phyloP scores from a whole-genome alignment of 2,113 vertebrate genomes.

The Azemiops feae region DNA sequence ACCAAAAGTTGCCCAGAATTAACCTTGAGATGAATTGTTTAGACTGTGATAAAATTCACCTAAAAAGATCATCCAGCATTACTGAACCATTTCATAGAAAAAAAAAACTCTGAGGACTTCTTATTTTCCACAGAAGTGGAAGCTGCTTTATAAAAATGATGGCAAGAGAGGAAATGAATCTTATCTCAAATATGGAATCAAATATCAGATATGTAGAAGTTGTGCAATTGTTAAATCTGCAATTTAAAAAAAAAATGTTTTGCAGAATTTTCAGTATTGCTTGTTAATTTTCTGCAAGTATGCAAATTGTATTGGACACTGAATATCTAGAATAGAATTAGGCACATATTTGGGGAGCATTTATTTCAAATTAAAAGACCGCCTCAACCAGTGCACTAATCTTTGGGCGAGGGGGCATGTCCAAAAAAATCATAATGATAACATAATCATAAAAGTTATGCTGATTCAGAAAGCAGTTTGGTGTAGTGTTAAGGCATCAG shows the following conservation, averaged over 20 bases:
- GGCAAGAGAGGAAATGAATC: neutral
- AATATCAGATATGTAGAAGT: neutral
- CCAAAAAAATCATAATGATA: neutral
- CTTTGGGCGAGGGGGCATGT: neutral
- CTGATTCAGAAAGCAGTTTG: neutral
- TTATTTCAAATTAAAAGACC: neutral
- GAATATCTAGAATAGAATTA: neutral
- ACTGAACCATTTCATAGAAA: constrained; percentile 11
- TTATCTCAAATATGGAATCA: neutral
- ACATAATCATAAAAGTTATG: neutral
- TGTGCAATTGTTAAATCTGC: neutral
- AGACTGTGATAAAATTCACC: constrained; percentile 13
- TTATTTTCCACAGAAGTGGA: neutral
- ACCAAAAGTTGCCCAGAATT: constrained; percentile 24
- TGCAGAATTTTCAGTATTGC: neutral
- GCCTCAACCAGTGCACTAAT: neutral
- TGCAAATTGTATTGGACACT: neutral
- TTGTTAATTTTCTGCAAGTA: neutral
- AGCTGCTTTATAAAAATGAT: neutral
- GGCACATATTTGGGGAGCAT: neutral
- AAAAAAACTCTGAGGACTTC: neutral
- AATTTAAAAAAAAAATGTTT: too few relatives aligned
- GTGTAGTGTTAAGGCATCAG: neutral
- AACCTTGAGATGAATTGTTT: constrained; percentile 31
- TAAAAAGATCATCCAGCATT: neutral